Base-by-base conservation (phyloP, 2,113 vertebrate genomes). In the Suricata suricatta region DNA sequence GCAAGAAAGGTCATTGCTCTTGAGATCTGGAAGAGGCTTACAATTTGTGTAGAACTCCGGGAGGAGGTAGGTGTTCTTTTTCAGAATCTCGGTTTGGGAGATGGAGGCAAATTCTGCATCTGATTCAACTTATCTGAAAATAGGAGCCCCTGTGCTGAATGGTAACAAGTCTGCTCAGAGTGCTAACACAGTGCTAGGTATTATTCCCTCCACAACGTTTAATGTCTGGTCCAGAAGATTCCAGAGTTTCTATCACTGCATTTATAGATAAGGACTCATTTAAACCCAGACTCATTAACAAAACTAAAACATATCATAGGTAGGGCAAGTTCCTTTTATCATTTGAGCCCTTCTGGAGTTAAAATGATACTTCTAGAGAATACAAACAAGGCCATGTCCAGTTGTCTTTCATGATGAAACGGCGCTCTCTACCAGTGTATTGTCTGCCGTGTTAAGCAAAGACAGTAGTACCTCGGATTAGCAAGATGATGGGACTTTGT, bases 221-320 rank as follows among this genome's bases (percentile, higher is more conserved):
- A 72, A n/a, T 84, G 80, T 52, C 47, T 64, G 86, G 90, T 85
- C 23, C 17, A 63, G 52, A 95, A 81, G 86, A 82, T 66, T 82
- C 44, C 33, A 66, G 38, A 94, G 35, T 76, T 13, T 63, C 66
- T 88, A 69, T 33, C 19, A 57, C 3, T 57, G 31, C 41, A 88
- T 92, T 89, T 92, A 96, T n/a, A 96, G 50, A 72, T 77, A 95
- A 88, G 38, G 83, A 93, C 27, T 79, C 74, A 93, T 60, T 92
- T 92, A 92, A 97, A 38, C 38, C 21, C 25, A 94, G 86, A 93
- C 35, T 94, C 23, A 60, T 69, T 44, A 84, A 90, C 7, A 71
- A 72, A 90, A 35, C 11, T 84, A 94, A 97, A 89, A 88, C 19
- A 17, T 54, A 89, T 69, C 64, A 66, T 2, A 94, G 29, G 41